Evolutionary conservation across 2,113 vertebrate species (phyloP).

Genomic region (Trogon melanurus): DNA sequence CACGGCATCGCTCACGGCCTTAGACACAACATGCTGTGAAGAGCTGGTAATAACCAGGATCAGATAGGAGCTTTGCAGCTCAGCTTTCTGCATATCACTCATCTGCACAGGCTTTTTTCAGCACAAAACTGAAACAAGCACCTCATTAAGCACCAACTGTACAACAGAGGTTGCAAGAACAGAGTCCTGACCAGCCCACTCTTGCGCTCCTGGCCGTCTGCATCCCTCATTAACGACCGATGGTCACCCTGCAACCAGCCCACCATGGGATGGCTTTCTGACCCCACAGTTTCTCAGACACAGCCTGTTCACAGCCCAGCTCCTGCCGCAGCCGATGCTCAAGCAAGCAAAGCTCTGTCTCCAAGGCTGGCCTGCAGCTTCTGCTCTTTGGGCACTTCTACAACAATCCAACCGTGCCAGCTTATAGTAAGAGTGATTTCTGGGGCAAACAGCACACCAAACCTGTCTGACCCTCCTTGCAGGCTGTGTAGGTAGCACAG

Average conservation of each 20-base stretch:
- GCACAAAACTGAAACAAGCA: slow-evolving; percentile 32
- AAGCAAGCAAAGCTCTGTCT: neutral
- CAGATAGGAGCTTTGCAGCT: neutral
- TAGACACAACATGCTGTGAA: neutral
- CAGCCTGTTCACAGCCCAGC: neutral
- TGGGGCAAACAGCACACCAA: neutral
- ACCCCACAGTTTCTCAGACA: neutral
- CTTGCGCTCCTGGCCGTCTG: neutral
- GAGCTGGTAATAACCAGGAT: neutral
- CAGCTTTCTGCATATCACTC: neutral
- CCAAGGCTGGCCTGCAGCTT: slow-evolving; percentile 1
- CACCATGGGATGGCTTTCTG: neutral
- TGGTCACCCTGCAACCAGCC: neutral
- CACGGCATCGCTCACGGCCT: neutral
- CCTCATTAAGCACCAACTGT: slow-evolving; percentile 14
- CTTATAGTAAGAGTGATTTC: neutral
- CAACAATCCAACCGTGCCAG: fast-evolving
- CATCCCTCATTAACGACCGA: neutral
- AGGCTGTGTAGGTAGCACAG: neutral
- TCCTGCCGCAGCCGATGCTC: neutral
- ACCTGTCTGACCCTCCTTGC: neutral
- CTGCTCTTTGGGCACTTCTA: neutral
- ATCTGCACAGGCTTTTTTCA: slow-evolving; percentile 15
- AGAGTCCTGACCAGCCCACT: slow-evolving; percentile 1
- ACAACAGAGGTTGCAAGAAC: neutral